Percentiles rank a stretch among this genome's conserved stretches.
phyloP scores from a whole-genome alignment of 2,888 invertebrate species.

The Euzophera pinguis region DNA sequence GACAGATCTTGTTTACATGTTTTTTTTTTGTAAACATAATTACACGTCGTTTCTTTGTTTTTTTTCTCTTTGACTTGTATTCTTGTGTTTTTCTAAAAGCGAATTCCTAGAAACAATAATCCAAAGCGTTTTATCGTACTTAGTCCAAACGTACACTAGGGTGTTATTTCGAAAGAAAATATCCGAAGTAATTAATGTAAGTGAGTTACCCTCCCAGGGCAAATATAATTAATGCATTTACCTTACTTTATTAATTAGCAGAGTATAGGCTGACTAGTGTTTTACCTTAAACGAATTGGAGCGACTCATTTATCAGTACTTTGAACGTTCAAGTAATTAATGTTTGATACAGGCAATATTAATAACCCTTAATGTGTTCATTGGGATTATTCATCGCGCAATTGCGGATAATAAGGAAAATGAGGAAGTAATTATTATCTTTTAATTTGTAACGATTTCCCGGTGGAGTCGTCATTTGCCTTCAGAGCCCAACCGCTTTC shows the following conservation, averaged over 20 bases:
- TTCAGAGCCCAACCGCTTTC: too few relatives aligned
- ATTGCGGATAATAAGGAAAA: not conserved
- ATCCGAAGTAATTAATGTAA: constrained; percentile 17
- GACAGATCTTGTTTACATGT: too few relatives aligned
- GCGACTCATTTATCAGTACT: not conserved
- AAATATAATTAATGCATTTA: constrained; percentile 18
- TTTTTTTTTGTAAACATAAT: too few relatives aligned
- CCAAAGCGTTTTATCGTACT: not conserved
- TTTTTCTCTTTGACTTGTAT: too few relatives aligned
- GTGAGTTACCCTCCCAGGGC: constrained; percentile 17
- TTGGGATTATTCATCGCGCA: not conserved
- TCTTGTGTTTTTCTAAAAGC: too few relatives aligned
- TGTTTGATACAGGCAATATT: not conserved
- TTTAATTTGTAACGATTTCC: too few relatives aligned
- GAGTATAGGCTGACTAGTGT: not conserved
- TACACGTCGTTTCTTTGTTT: too few relatives aligned
- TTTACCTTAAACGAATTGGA: not conserved
- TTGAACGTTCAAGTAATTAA: not conserved
- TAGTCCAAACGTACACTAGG: not conserved
- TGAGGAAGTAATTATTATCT: not conserved
- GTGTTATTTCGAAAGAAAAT: constrained; percentile 13
- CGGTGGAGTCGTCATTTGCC: too few relatives aligned
- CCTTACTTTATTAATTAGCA: constrained; percentile 18
- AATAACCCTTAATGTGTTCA: not conserved
- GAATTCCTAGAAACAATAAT: too few relatives aligned